Evolutionary conservation across 1,140 invertebrate genomes (phyloP), one percentile per base, ranked within the genome.

Genomic region (Diorhabda elongata): DNA sequence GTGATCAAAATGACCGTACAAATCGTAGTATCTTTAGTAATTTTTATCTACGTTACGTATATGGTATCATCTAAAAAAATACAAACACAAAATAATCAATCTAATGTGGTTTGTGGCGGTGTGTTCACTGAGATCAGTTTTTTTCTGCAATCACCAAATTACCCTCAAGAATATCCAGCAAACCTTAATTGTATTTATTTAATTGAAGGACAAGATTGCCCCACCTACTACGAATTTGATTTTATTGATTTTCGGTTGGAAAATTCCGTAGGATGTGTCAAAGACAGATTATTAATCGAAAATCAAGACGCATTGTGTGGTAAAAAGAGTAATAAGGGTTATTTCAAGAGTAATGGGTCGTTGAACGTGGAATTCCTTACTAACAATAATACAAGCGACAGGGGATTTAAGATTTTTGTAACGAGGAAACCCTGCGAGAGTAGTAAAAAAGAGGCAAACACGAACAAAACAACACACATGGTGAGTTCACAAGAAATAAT

Each of bases 191-290:
- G 85, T 76, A 76, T 83, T 64, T 87, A 84, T 72, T 76, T 80
- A 3, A 76, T 88, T 8, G 81, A 81, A 43, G 86, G 84, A 0
- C 82, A 81, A 2, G 79, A 79, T 3, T 88, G 86, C 63, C 80
- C 84, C 8, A 83, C 82, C 47, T 76, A 83, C 62, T 88, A 85
- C 71, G 81, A 84, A 68, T 75, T 88, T 9, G 82, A 86, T 66
- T 87, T 87, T 71, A 71, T 86, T 3, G 83, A 87, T 72, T 87
- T 88, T 60, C 74, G 83, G 68, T 67, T 87, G 42, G 77, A 80
- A 68, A 68, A 78, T 0, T 84, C 85, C 4, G 69, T 75, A 52
- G 81, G 82, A 68, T 88, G 86, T 76, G 73, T 71, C 5, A 77
- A 80, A 8, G 85, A 87, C 75, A 84, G 83, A 60, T 70, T 88